These are phyloP conservation scores for Meleagris gallopavo DNA, from an alignment of 2,113 vertebrate genomes.

Conservation along the genomic window DNA sequence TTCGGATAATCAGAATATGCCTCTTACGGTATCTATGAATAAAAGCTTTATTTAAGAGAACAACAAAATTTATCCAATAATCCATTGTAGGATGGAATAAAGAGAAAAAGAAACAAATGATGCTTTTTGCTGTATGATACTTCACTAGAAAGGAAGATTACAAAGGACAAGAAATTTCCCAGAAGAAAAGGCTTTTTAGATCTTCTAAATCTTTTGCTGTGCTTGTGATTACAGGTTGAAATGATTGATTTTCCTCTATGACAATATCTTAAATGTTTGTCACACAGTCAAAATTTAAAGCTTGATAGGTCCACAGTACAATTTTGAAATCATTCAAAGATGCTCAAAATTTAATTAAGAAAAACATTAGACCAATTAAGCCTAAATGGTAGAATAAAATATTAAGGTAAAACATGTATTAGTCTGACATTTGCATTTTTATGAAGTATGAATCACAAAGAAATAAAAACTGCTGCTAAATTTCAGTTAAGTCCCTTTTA, in stretches of 20 bases:
- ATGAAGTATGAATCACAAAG: constrained; percentile 84
- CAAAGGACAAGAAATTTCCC: constrained; percentile 52
- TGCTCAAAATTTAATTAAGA: constrained; percentile 80
- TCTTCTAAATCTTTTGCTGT: constrained; percentile 71
- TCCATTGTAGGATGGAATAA: neutral
- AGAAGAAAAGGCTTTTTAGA: constrained; percentile 56
- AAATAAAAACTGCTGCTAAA: constrained; percentile 84
- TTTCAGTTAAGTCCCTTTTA: constrained; percentile 82
- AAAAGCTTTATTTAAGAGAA: constrained; percentile 9
- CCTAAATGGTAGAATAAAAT: constrained; percentile 78
- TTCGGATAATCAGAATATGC: constrained; percentile 13
- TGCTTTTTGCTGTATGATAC: neutral
- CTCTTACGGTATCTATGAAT: neutral
- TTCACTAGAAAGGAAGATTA: constrained; percentile 35
- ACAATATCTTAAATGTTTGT: constrained; percentile 78
- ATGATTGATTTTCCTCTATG: constrained; percentile 76
- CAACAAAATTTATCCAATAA: neutral
- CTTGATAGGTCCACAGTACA: constrained; percentile 67
- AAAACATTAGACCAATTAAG: constrained; percentile 81
- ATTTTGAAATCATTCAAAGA: constrained; percentile 63
- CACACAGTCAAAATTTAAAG: constrained; percentile 75
- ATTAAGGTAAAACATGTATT: constrained; percentile 83
- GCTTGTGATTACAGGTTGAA: constrained; percentile 66
- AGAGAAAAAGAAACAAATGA: constrained; percentile 31
- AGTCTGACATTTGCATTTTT: constrained; percentile 84